Percentiles rank a stretch among this genome's conserved stretches.
These are phyloP conservation scores for Rhinoptilus africanus DNA, from an alignment of 2,113 vertebrate species.

Conservation along the genomic window DNA sequence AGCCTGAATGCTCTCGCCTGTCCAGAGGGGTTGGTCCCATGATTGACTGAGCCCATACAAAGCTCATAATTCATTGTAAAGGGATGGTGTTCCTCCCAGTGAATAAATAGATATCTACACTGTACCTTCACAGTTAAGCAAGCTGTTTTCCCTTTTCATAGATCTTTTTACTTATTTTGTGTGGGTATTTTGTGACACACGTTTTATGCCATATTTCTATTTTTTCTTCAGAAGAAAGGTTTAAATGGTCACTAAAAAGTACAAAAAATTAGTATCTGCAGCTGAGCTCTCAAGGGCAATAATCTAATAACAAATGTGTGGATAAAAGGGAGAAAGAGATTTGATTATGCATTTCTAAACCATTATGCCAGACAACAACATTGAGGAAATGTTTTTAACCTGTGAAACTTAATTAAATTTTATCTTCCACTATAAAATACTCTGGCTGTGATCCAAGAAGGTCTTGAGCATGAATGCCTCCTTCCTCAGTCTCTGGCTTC, in stretches of 20 bases:
- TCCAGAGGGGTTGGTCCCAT: background rate
- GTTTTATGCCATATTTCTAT: background rate
- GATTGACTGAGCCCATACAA: background rate
- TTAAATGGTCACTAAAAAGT: background rate
- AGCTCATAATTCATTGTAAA: background rate
- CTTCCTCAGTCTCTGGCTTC: background rate
- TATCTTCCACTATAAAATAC: background rate
- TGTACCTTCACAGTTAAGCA: fast-evolving
- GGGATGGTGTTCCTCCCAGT: background rate
- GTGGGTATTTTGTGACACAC: background rate
- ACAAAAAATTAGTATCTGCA: background rate
- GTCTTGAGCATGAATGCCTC: background rate
- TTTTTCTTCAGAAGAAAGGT: background rate
- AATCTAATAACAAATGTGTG: conserved; percentile 8
- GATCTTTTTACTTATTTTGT: background rate
- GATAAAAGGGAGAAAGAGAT: conserved; percentile 1
- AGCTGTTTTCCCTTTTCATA: background rate
- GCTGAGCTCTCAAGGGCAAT: conserved; percentile 25
- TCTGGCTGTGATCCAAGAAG: background rate
- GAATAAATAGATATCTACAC: background rate
- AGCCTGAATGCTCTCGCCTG: background rate
- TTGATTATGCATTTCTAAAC: conserved; percentile 39
- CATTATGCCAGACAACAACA: conserved; percentile 21
- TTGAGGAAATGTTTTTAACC: conserved; percentile 22
- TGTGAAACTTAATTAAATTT: conserved; percentile 49